Evolutionary conservation across 2,888 invertebrate genomes (phyloP), one percentile per base, ranked within the genome.

Genomic region (Lochmaea capreae): DNA sequence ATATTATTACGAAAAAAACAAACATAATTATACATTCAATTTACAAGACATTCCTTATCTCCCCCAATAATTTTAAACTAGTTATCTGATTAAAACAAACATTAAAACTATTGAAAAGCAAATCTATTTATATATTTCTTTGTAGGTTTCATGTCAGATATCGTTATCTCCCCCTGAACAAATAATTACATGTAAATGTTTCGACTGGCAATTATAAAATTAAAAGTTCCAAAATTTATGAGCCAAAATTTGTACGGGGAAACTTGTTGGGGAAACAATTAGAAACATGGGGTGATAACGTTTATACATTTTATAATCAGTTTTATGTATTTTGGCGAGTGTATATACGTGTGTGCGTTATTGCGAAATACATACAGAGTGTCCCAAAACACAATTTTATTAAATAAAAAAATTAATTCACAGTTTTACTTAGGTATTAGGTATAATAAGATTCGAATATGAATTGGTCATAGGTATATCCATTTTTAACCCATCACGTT

Each of bases 151-250:
- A 67, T 61, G 67, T 46, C 59, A n/a, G 59, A 22, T 61, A 62
- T 67, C 65, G 67, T 71, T 67, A 66, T 67, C 57, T 71, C 69
- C 77, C 76, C 75, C 67, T 16, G 33, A 63, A 74, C 72, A 62
- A 66, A 75, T 75, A 77, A 75, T 73, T 73, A 61, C 66, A 77
- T 77, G 77, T 75, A 75, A 75, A 77, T 77, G 73, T 71, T 73
- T 67, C 72, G 74, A 81, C 74, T 77, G 79, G 81, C 83, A 81
- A 83, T 83, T 83, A 82, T 82, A 82, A 84, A 84, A 84, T 84
- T 83, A 84, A 84, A 84, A 83, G 81, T 79, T 79, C 78, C 76
- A 72, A 81, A 83, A 84, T 83, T 83, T 84, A 84, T 81, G 80
- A 77, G 72, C 75, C 72, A 26, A 70, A 70, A 70, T 54, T 75